Conservation (phyloP, 2,888 invertebrate species). For the Lymantria dispar region DNA sequence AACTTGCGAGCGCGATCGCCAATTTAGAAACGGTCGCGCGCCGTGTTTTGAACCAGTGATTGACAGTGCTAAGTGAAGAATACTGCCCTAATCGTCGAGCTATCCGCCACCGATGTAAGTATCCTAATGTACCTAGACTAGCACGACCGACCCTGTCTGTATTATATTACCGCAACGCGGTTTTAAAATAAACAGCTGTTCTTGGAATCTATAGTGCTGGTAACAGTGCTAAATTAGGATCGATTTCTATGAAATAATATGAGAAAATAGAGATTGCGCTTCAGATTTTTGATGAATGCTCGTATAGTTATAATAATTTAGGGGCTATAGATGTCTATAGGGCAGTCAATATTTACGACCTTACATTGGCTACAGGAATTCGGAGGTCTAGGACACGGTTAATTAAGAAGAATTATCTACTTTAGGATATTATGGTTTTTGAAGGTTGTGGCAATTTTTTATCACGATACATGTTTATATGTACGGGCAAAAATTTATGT, state of each 20-base stretch:
- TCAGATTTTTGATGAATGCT: conserved; percentile 5
- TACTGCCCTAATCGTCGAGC: conserved; percentile 51
- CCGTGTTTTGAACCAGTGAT: conserved; percentile 81
- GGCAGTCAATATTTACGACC: too few species aligned
- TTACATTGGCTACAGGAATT: too few species aligned
- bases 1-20: conserved; percentile 78
- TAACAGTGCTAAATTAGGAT: conserved; percentile 70
- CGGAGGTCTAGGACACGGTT: too few species aligned
- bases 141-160: conserved; percentile 33
- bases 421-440: too few species aligned
- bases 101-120: conserved; percentile 63
- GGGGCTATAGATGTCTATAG: too few species aligned
- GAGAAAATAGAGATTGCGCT: conserved; percentile 56
- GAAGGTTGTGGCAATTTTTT: too few species aligned
- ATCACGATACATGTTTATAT: too few species aligned
- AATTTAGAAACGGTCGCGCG: conserved; percentile 78
- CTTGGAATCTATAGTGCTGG: conserved; percentile 65
- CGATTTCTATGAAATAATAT: conserved; percentile 45
- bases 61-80: conserved; percentile 80
- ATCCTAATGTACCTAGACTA: conserved; percentile 36
- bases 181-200: conserved; percentile 79
- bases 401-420: too few species aligned
- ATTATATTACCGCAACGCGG: conserved; percentile 60
- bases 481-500: too few species aligned
- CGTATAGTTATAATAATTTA: neutral